Conservation (phyloP, 2,888 invertebrate genomes). For the Fabriciana adippe region DNA sequence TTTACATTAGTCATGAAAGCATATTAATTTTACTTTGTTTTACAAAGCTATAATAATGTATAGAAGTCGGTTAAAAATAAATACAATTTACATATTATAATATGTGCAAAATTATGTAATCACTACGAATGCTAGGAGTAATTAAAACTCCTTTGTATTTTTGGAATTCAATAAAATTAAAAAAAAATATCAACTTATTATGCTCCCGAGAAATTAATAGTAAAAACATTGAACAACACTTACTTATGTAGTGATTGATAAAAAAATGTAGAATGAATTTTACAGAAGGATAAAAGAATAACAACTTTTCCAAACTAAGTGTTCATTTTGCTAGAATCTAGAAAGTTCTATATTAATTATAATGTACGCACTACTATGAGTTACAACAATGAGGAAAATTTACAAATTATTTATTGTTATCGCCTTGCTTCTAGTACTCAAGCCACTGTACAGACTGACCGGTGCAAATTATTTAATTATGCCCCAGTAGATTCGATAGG, state of each 20-base stretch:
- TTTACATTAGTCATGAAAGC: no score
- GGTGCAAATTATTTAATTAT: conserved; percentile 43
- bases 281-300: neutral
- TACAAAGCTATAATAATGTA: no score
- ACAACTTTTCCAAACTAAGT: neutral
- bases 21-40: no score
- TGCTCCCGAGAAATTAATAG: no score
- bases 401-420: conserved; percentile 17
- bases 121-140: no score
- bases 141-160: no score
- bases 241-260: neutral
- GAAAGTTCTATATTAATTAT: conserved; percentile 10
- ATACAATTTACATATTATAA: no score
- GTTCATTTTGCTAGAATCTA: conserved; percentile 34
- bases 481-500: conserved; percentile 44
- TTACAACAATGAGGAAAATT: conserved; percentile 38
- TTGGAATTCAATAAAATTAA: no score
- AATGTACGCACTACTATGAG: neutral
- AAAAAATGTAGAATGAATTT: neutral
- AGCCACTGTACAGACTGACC: conserved; percentile 41
- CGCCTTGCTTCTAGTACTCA: conserved; percentile 35
- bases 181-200: no score
- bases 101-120: no score
- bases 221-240: no score
- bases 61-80: no score